A percentile compares a stretch with the other conserved stretches of the same genome.
Evolutionary conservation across 2,113 vertebrate species (phyloP).

Genomic region (Anarhynchus alexandrinus): DNA sequence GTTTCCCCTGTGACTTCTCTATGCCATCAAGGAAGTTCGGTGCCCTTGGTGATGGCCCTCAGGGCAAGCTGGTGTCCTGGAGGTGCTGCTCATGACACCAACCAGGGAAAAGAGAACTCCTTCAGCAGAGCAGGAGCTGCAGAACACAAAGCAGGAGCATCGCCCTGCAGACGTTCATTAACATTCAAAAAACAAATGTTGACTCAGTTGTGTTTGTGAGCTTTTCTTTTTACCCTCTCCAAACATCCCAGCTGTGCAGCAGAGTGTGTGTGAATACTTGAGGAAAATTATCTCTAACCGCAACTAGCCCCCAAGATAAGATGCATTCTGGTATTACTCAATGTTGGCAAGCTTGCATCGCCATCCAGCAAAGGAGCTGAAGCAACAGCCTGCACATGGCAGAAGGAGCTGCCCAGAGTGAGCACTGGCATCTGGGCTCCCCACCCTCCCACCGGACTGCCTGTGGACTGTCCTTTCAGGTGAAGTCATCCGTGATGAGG

Average conservation of each 20-base stretch:
- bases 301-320: background rate
- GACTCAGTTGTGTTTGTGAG: background rate
- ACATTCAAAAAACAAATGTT: slow-evolving; percentile 31
- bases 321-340: background rate
- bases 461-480: background rate
- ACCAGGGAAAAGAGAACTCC: background rate
- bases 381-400: rapidly evolving
- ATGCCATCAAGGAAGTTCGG: rapidly evolving
- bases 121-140: background rate
- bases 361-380: background rate
- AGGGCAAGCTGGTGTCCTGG: background rate
- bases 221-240: slow-evolving; percentile 39
- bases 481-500: background rate
- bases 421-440: background rate
- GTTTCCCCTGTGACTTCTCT: background rate
- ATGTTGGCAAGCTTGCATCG: background rate
- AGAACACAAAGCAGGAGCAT: background rate
- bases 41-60: background rate
- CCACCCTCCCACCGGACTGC: rapidly evolving
- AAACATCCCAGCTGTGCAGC: slow-evolving; percentile 33
- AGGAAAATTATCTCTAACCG: background rate
- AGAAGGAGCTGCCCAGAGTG: background rate
- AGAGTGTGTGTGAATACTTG: background rate
- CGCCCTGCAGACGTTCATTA: background rate
- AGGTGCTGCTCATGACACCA: background rate